Base-by-base conservation (phyloP, 2,888 invertebrate genomes). In the Cremastobaeus sp. region DNA sequence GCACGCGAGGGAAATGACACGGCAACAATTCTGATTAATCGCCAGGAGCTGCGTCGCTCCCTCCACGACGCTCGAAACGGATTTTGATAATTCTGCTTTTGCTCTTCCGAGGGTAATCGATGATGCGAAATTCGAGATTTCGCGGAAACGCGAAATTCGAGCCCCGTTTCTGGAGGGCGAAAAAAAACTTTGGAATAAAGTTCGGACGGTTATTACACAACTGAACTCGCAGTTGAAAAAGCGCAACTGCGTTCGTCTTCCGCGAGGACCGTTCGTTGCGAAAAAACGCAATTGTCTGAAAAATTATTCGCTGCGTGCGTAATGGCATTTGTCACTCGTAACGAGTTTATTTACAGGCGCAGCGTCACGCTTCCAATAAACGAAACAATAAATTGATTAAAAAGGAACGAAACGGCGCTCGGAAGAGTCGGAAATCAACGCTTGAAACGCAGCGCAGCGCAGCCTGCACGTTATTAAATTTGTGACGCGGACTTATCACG, bases 11-110 rank as follows among this genome's bases (percentile, higher is more conserved):
- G 32, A 57, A 59, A 48, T 50, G 50, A 60, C 54, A 45, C 66
- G 55, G 30, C 45, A 64, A 59, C 47, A 74, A 68, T 64, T 15
- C 48, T 41, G 59, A 59, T 37, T 57, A 50, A 65, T 52, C 48
- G 41, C 12, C 15, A 25, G 3, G 14, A 8, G 14, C 32, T 37
- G 18, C 12, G 9, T 28, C 34, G 43, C 14, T 8, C 8, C 25
- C 8, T 25, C 12, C 17, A 14, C 2, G 3, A 9, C 18, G 2
- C n/a, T 39, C n/a, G n/a, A n/a, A n/a, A n/a, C n/a, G n/a, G n/a
- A n/a, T n/a, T n/a, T n/a, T n/a, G n/a, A n/a, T n/a, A n/a, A n/a
- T n/a, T n/a, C n/a, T n/a, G n/a, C n/a, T n/a, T n/a, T n/a, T n/a
- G n/a, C n/a, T n/a, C n/a, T n/a, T n/a, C n/a, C n/a, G n/a, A n/a